phyloP scores from a whole-genome alignment of 2,797 vertebrate species.

The Ispidina picta region DNA sequence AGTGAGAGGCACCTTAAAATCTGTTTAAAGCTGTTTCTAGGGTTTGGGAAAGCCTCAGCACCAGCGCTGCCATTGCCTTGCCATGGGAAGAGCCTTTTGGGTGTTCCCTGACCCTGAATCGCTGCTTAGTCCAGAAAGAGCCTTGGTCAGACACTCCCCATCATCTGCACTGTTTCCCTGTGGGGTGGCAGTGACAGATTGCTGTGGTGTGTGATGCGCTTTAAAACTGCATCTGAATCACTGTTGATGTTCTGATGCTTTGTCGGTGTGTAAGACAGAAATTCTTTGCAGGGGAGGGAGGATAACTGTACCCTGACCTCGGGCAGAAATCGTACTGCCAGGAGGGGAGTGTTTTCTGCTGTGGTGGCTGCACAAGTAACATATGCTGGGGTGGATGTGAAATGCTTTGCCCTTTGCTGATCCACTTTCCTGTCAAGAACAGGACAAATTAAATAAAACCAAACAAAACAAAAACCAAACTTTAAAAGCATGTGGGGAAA shows the following conservation, averaged over 20 bases:
- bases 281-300: rapidly evolving
- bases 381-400: neutral
- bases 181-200: neutral
- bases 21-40: rapidly evolving
- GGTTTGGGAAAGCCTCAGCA: too few relatives aligned
- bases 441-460: neutral
- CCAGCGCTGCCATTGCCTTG: rapidly evolving
- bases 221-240: neutral
- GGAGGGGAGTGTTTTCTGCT: neutral
- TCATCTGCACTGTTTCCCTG: neutral
- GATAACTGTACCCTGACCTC: neutral
- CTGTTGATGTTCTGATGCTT: neutral
- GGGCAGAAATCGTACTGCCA: rapidly evolving
- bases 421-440: neutral
- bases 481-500: neutral
- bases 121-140: neutral
- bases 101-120: neutral
- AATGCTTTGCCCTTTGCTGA: neutral
- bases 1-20: neutral
- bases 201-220: neutral
- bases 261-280: neutral
- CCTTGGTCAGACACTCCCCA: neutral
- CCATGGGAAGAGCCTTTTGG: neutral
- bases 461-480: too few relatives aligned
- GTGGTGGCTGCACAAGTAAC: rapidly evolving